Conservation (phyloP, 2,113 vertebrate species). For the Leptodactylus fuscus region DNA sequence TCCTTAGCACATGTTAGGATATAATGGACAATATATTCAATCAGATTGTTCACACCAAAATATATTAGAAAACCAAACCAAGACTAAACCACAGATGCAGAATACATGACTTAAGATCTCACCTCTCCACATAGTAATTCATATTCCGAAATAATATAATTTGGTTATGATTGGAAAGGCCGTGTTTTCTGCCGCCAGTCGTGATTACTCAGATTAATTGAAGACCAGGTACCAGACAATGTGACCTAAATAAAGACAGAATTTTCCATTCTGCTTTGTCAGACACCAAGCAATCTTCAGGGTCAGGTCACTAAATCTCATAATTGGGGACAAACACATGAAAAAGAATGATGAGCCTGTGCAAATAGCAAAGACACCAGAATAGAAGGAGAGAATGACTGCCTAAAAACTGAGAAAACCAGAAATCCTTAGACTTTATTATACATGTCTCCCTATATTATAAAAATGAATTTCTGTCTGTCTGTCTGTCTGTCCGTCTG, state of each 20-base stretch:
- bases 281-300: not conserved
- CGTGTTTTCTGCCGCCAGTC: not conserved
- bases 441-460: too few species aligned
- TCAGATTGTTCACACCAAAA: not conserved
- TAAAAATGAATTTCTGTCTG: too few species aligned
- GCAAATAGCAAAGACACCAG: not conserved
- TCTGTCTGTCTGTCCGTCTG: too few species aligned
- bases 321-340: not conserved
- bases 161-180: not conserved
- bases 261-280: not conserved
- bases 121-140: not conserved
- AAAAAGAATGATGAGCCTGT: not conserved
- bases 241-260: not conserved
- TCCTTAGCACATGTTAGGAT: not conserved
- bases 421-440: not conserved
- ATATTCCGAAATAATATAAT: not conserved
- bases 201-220: constrained; percentile 13
- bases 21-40: not conserved
- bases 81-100: not conserved
- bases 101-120: not conserved
- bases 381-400: not conserved
- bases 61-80: not conserved
- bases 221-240: not conserved
- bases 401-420: not conserved
- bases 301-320: not conserved